Conservation (phyloP, 2,888 invertebrate species). For the Acleris sparsana region DNA sequence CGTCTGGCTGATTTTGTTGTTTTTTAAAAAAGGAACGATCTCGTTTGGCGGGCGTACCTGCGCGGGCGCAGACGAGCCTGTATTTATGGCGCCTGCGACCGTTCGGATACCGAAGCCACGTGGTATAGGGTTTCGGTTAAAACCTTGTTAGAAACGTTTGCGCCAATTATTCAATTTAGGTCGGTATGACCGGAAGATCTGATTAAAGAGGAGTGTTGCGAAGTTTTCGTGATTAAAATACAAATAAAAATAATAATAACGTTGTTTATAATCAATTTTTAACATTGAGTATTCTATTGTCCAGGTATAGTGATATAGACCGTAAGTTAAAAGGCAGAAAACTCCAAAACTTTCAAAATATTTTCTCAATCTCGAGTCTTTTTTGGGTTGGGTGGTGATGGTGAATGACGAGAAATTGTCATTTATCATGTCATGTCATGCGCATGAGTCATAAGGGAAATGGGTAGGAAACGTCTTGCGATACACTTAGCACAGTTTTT, state of each 20-base stretch:
- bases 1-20: constrained; percentile 16
- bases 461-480: too few species aligned
- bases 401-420: too few species aligned
- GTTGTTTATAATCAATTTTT: too few species aligned
- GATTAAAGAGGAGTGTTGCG: constrained; percentile 2
- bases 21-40: constrained; percentile 73
- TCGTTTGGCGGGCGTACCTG: constrained; percentile 83
- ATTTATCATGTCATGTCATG: too few species aligned
- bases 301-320: too few species aligned
- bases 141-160: constrained; percentile 79
- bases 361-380: too few species aligned
- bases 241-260: background rate
- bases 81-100: constrained; percentile 80
- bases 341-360: too few species aligned
- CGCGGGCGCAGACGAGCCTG: constrained; percentile 76
- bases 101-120: constrained; percentile 66
- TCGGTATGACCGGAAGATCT: constrained; percentile 37
- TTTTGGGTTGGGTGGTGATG: too few species aligned
- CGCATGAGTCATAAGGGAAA: too few species aligned
- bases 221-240: background rate
- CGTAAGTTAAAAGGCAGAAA: too few species aligned
- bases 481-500: too few species aligned
- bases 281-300: too few species aligned
- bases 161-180: constrained; percentile 61
- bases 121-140: constrained; percentile 66